Base-by-base conservation (phyloP, 2,797 vertebrate species). In the Cyprinella venusta region DNA sequence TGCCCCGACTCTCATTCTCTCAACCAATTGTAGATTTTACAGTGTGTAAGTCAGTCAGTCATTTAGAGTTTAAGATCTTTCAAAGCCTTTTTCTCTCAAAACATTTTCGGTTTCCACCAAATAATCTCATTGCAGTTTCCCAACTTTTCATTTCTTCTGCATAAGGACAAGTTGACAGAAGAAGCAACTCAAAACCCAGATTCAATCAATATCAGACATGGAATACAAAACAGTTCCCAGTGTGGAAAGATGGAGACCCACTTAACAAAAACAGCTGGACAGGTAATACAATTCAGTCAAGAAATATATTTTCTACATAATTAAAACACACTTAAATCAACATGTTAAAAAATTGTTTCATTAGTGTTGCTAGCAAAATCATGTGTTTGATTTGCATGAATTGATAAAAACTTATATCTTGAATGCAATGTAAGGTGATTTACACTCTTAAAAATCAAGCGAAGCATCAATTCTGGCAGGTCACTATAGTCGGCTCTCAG, bases 191-290 rank as follows among this genome's bases (percentile, higher is more conserved):
- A 54, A 96, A 93, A 90, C 84, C 91, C 76, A 90, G 91, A 13
- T 94, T 94, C 81, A 91, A 86, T 80, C 92, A 90, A 0, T 93
- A 95, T 85, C 94, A 89, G 6, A 92, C 92, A 80, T 97, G 97
- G 97, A 95, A 97, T 87, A 87, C 86, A 5, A 93, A 89, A 80
- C 92, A 95, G 85, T 97, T 96, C 87, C 96, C 95, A 0, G 88
- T 94, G 4, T 97, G 96, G 97, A 96, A 92, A 85, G 93, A 94
- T 26, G 93, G 92, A 85, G 93, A 94, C 82, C 15, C 45, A 0
- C 92, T 89, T 36, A 91, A 90, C 52, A 90, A 65, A 82, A 93
- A 96, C 83, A 95, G 95, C 89, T 98, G 97, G 97, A 95, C 88
- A 96, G 97, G 97, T 97, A 45, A 24, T 56, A 7, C 21, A 30